Conservation (phyloP, 2,888 invertebrate genomes). For the Gastracanthus pulcherrimus region DNA sequence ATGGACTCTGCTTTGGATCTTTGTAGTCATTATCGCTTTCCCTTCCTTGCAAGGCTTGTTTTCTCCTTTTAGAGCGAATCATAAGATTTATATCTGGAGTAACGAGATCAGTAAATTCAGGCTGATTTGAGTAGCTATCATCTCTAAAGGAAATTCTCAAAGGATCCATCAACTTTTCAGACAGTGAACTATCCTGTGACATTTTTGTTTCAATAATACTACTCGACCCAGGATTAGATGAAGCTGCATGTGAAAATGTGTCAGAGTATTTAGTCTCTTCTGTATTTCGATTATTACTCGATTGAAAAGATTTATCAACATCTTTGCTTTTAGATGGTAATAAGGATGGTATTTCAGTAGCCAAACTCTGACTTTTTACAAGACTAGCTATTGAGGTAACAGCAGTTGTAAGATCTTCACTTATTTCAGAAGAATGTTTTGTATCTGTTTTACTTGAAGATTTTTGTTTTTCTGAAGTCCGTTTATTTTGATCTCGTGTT, state of each 20-base stretch:
- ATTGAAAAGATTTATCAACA: slow-evolving; percentile 59
- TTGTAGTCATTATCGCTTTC: slow-evolving; percentile 49
- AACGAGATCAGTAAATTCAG: slow-evolving; percentile 72
- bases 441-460: slow-evolving; percentile 64
- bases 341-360: slow-evolving; percentile 55
- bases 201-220: slow-evolving; percentile 62
- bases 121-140: slow-evolving; percentile 68
- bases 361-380: slow-evolving; percentile 59
- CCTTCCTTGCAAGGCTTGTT: slow-evolving; percentile 54
- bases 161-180: slow-evolving; percentile 70
- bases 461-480: slow-evolving; percentile 67
- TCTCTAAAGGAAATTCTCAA: slow-evolving; percentile 73
- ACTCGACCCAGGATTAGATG: slow-evolving; percentile 24
- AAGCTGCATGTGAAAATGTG: slow-evolving; percentile 47
- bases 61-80: slow-evolving; percentile 68
- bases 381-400: slow-evolving; percentile 63
- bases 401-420: slow-evolving; percentile 66
- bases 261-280: slow-evolving; percentile 62
- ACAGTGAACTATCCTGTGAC: slow-evolving; percentile 62
- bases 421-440: slow-evolving; percentile 65
- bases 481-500: slow-evolving; percentile 62
- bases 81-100: slow-evolving; percentile 73
- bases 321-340: slow-evolving; percentile 63
- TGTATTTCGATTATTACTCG: slow-evolving; percentile 54
- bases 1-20: slow-evolving; percentile 53